Percentiles rank a stretch among this genome's conserved stretches.
Conservation (phyloP, 2,797 vertebrate species). For the Fratercula arctica region DNA sequence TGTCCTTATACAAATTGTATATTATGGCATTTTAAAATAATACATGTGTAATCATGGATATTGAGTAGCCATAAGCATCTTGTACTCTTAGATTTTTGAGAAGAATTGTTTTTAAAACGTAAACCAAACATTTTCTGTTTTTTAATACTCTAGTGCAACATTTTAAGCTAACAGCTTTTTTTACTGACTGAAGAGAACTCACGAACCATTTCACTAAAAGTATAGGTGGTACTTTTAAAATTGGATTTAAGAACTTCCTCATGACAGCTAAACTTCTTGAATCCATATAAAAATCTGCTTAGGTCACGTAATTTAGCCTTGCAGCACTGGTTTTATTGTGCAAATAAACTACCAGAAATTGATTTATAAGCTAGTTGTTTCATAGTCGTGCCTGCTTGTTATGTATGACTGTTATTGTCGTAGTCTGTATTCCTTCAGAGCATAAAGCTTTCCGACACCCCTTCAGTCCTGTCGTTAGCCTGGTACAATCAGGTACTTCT, state of each 20-base stretch:
- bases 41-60: neutral
- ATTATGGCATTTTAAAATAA: neutral
- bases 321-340: neutral
- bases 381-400: neutral
- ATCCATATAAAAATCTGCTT: neutral
- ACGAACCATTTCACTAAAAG: neutral
- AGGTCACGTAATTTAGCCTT: neutral
- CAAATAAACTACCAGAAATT: neutral
- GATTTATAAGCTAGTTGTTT: neutral
- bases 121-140: neutral
- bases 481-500: neutral
- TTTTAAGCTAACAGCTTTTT: neutral
- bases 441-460: neutral
- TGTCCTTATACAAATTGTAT: neutral
- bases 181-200: neutral
- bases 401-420: fast-evolving
- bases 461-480: neutral
- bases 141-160: neutral
- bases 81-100: neutral
- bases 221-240: neutral
- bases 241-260: neutral
- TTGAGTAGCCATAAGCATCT: neutral
- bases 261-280: neutral
- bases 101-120: neutral
- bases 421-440: neutral